These are phyloP conservation scores for Aphidoletes aphidimyza DNA, from an alignment of 2,888 invertebrate genomes.

Conservation along the genomic window DNA sequence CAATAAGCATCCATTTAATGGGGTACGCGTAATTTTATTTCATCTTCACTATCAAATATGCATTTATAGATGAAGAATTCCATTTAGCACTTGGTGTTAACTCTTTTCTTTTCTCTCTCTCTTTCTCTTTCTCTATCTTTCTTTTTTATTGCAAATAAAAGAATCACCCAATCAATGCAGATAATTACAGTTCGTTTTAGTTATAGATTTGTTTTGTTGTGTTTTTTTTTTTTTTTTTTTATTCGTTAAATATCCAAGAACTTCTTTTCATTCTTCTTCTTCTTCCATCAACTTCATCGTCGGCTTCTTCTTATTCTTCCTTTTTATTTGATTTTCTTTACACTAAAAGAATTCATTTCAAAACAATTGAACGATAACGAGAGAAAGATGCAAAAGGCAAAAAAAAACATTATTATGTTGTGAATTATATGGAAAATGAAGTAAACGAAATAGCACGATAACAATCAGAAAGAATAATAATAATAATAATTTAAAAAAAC, in stretches of 20 bases:
- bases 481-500: not conserved
- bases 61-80: not conserved
- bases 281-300: too few species aligned
- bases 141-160: not conserved
- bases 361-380: slow-evolving; percentile 51
- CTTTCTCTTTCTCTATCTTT: not conserved
- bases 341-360: slow-evolving; percentile 42
- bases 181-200: slow-evolving; percentile 36
- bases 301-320: slow-evolving; percentile 9
- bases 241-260: too few species aligned
- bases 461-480: not conserved
- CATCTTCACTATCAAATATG: not conserved
- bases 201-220: not conserved
- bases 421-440: slow-evolving; percentile 47
- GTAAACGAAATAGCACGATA: not conserved
- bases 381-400: not conserved
- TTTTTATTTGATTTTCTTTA: not conserved
- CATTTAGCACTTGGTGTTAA: not conserved
- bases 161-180: slow-evolving; percentile 4
- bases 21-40: not conserved
- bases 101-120: not conserved
- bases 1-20: not conserved
- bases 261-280: too few species aligned
- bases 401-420: not conserved
- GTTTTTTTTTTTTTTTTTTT: not conserved